Base-by-base conservation (phyloP, 2,888 invertebrate species). In the Sclerodermus sp. region DNA sequence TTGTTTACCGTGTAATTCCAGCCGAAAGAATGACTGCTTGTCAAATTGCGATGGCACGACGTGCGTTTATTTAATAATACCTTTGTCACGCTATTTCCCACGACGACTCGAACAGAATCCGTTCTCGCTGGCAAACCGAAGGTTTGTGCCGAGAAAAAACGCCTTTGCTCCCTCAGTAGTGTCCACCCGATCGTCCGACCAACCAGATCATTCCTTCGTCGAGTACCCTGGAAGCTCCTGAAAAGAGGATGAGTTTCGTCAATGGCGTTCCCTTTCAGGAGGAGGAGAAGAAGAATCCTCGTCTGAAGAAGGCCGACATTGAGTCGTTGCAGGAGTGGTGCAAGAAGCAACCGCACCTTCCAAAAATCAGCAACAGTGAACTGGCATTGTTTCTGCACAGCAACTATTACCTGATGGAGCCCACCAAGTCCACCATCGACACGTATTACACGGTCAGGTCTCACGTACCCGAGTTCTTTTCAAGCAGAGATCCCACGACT, bases 351-450 rank as follows among this genome's bases (percentile, higher is more conserved):
- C 84, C 86, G 0, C 88, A 89, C 73, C 76, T 89, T 49, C 83
- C 86, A 0, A 71, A 82, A 59, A 81, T 80, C 66, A 57, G 79
- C 71, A 86, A 86, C 52, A 64, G 81, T 44, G 85, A 86, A 56
- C 79, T 86, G 6, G 83, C 87, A 46, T 74, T 88, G 29, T 86
- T 87, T 50, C 83, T 85, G 59, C 86, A 89, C 73, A 86, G 87
- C 68, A 88, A 89, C 73, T 79, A 83, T 48, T 84, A 83, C 60
- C 85, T 87, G 58, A 80, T 87, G 45, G 89, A 87, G 57, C 81
- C 84, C 18, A 81, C 90, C 1, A 90, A 90, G 71, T 80, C 80
- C 42, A 86, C 88, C 9, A 79, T 90, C 38, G 89, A 90, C 65
- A 82, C 83, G 0, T 85, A 85, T 74, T 85, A 83, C 65, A 88